Percentiles rank a stretch among this genome's conserved stretches.
These are phyloP conservation scores for Alcedo atthis DNA, from an alignment of 2,797 vertebrate genomes.

Conservation along the genomic window DNA sequence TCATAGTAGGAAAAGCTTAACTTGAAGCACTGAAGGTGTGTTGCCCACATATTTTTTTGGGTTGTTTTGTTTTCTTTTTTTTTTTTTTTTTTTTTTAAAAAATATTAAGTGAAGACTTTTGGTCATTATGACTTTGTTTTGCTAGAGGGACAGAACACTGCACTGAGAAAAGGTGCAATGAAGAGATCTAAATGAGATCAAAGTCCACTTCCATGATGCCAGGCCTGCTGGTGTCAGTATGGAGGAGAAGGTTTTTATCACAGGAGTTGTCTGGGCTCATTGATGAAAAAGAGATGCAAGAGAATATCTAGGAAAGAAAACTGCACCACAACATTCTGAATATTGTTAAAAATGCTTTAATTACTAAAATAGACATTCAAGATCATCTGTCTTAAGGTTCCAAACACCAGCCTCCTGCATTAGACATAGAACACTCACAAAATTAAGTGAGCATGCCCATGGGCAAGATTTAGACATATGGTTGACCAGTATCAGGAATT, in stretches of 20 bases:
- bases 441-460: neutral
- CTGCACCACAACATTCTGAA: neutral
- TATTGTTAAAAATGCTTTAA: constrained; percentile 75
- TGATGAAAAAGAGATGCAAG: neutral
- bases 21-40: too few relatives aligned
- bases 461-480: neutral
- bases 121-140: neutral
- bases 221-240: too few relatives aligned
- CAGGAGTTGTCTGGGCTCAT: too few relatives aligned
- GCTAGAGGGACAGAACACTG: neutral
- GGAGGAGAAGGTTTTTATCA: too few relatives aligned
- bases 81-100: neutral
- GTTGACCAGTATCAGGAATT: constrained; percentile 7
- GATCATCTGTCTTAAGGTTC: constrained; percentile 27
- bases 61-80: neutral
- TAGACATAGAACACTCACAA: neutral
- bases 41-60: neutral
- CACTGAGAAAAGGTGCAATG: neutral
- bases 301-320: neutral
- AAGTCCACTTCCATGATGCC: neutral
- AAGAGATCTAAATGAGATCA: too few relatives aligned
- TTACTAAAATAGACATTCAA: constrained; percentile 73
- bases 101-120: neutral
- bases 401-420: constrained; percentile 4
- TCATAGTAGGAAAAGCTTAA: too few relatives aligned